Conservation (phyloP, 92 coral and sea anemone species). For the Heteractis magnifica region DNA sequence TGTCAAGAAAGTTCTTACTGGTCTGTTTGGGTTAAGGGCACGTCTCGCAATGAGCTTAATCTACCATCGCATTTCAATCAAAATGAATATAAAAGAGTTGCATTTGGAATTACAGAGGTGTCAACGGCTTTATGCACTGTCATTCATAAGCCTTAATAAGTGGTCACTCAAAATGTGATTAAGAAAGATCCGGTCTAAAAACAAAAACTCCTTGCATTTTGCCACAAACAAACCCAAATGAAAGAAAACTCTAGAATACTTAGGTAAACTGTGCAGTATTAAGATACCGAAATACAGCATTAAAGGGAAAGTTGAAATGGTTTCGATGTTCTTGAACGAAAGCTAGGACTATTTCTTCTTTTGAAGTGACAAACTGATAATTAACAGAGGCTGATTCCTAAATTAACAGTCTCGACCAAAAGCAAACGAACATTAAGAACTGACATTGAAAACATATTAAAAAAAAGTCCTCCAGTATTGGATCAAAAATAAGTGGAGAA, state of each 20-base stretch:
- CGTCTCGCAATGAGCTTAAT: conserved; percentile 45
- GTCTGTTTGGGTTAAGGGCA: conserved; percentile 17
- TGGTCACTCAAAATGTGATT: conserved; percentile 69
- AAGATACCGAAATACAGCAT: conserved; percentile 43
- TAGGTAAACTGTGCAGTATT: conserved; percentile 27
- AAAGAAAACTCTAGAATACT: conserved; percentile 31
- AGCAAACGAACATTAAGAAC: conserved; percentile 17
- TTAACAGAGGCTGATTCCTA: conserved; percentile 37
- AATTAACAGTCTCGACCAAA: conserved; percentile 18
- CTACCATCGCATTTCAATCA: conserved; percentile 64
- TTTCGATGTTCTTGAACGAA: conserved; percentile 53
- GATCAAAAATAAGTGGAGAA: background rate
- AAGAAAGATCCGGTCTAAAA: conserved; percentile 32
- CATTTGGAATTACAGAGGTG: conserved; percentile 87
- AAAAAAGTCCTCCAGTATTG: background rate
- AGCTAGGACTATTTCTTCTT: conserved; percentile 42
- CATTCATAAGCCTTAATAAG: conserved; percentile 76
- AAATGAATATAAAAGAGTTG: conserved; percentile 65
- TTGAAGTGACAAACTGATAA: conserved; percentile 59
- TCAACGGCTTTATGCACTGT: conserved; percentile 84
- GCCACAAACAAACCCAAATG: background rate
- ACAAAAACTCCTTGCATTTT: conserved; percentile 17
- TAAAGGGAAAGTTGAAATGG: conserved; percentile 54
- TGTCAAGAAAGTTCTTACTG: conserved; percentile 2
- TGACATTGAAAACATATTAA: conserved; percentile 19